Base-by-base conservation (phyloP, 2,797 vertebrate genomes). In the Pipistrellus pipistrellus region DNA sequence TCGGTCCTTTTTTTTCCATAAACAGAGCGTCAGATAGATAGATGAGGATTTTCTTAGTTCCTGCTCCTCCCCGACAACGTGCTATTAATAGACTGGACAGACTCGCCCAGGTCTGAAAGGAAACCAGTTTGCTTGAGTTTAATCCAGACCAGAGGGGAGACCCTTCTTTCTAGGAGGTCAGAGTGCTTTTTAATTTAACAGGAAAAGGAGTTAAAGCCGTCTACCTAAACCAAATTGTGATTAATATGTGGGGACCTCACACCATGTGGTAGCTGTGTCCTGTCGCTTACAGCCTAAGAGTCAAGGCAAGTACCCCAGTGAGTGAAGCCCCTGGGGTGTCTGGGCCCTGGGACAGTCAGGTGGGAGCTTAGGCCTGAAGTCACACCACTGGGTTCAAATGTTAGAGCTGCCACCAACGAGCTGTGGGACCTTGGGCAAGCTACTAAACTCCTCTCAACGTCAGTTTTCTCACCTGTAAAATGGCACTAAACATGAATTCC, bases 31-130 rank as follows among this genome's bases (percentile, higher is more conserved):
- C 21, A 11, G 69, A 78, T 66, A 69, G 91, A 96, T 75, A 89
- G 69, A 94, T 93, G 95, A 85, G 69, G 35, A 11, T 92, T 94
- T 87, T 91, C 93, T 83, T 46, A 53, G 41, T 86, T 72, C 51
- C 90, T 95, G 57, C 55, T 73, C 81, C 81, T 92, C 85, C 73
- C 93, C 81, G 88, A 88, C 96, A 81, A 14, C 0, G 0, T 71
- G 57, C 93, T 96, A 83, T 96, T 94, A 94, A 96, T 92, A 94
- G 95, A 94, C 85, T 32, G 84, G 59, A 48, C 85, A 84, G 87
- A 27, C 62, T 57, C 48, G 15, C 48, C 41, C 30, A 14, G 0
- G 11, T 57, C 55, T 87, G 57, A 46, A 89, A 64, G 92, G 92
- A 86, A 82, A n/a, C 76, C n/a, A n/a, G 8, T 85, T 92, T 86